A percentile compares a stretch with the other conserved stretches of the same genome.
Conservation (phyloP, 2,888 invertebrate genomes). For the Tridacna crocea region DNA sequence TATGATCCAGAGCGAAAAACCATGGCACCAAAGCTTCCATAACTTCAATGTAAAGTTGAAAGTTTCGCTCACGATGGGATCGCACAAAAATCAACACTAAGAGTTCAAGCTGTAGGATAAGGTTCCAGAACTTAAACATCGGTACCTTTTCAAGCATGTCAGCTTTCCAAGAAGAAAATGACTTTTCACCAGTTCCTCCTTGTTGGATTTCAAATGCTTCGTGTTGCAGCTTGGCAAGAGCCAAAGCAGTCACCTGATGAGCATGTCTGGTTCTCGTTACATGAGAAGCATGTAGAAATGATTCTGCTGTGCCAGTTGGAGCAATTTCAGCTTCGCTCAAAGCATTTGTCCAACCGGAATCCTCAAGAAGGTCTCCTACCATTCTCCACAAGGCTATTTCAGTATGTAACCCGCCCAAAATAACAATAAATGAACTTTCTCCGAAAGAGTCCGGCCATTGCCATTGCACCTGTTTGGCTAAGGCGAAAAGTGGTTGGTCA, state of each 20-base stretch:
- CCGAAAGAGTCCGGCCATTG: slow-evolving; percentile 70
- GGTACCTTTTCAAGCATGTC: neutral
- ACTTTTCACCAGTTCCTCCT: neutral
- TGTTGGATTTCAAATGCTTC: slow-evolving; percentile 5
- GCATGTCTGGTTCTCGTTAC: slow-evolving; percentile 54
- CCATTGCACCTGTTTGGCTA: slow-evolving; percentile 75
- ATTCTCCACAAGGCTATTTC: slow-evolving; percentile 72
- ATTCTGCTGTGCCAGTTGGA: slow-evolving; percentile 68
- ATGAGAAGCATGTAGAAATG: slow-evolving; percentile 51
- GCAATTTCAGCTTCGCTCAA: slow-evolving; percentile 64
- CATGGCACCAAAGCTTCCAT: slow-evolving; percentile 30
- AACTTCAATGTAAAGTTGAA: slow-evolving; percentile 41
- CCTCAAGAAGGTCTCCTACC: slow-evolving; percentile 66
- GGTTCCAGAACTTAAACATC: slow-evolving; percentile 15
- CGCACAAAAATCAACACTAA: slow-evolving; percentile 30
- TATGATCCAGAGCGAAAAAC: slow-evolving; percentile 46
- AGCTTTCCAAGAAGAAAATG: slow-evolving; percentile 8
- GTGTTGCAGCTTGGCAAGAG: slow-evolving; percentile 59
- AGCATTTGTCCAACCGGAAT: slow-evolving; percentile 70
- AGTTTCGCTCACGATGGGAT: slow-evolving; percentile 40
- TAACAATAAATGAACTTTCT: slow-evolving; percentile 69
- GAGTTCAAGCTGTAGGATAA: slow-evolving; percentile 10
- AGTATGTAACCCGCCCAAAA: slow-evolving; percentile 77
- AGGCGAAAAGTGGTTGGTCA: slow-evolving; percentile 18
- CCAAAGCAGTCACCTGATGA: slow-evolving; percentile 65